phyloP scores from a whole-genome alignment of 2,888 invertebrate genomes.

The Pseudanteris insignis region DNA sequence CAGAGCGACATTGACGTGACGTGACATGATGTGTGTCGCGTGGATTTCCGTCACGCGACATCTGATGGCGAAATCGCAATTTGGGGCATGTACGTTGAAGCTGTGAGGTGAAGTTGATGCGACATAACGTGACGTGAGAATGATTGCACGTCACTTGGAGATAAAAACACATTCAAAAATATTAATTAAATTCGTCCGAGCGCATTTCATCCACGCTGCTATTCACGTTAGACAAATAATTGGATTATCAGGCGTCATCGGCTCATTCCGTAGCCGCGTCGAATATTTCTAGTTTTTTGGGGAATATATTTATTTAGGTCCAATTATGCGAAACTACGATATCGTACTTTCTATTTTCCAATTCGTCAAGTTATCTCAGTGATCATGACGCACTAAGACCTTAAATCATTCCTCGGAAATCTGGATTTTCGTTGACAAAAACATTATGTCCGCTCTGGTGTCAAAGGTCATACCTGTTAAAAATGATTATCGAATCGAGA shows the following conservation, averaged over 20 bases:
- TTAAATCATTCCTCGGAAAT: too few species aligned
- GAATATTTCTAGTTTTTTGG: too few species aligned
- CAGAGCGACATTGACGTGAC: constrained; percentile 43
- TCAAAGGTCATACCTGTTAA: too few species aligned
- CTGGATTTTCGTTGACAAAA: too few species aligned
- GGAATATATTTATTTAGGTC: too few species aligned
- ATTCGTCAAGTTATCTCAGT: too few species aligned
- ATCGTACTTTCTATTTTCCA: too few species aligned
- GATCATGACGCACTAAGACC: too few species aligned
- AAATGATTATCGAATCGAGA: too few species aligned
- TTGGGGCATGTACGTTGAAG: constrained; percentile 40
- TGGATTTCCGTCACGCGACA: constrained; percentile 47
- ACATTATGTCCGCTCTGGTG: too few species aligned
- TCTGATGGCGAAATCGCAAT: constrained; percentile 48
- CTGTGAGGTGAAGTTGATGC: constrained; percentile 44
- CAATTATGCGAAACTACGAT: too few species aligned
- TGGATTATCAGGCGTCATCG: constrained; percentile 29
- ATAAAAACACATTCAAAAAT: constrained; percentile 45
- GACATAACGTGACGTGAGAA: constrained; percentile 49
- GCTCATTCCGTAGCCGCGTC: too few species aligned
- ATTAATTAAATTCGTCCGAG: constrained; percentile 42
- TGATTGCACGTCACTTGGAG: constrained; percentile 47
- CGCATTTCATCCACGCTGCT: constrained; percentile 10
- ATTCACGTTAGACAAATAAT: constrained; percentile 31
- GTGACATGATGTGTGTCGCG: constrained; percentile 46